Base-by-base conservation (phyloP, 2,888 invertebrate genomes). In the Amorpha juglandis region DNA sequence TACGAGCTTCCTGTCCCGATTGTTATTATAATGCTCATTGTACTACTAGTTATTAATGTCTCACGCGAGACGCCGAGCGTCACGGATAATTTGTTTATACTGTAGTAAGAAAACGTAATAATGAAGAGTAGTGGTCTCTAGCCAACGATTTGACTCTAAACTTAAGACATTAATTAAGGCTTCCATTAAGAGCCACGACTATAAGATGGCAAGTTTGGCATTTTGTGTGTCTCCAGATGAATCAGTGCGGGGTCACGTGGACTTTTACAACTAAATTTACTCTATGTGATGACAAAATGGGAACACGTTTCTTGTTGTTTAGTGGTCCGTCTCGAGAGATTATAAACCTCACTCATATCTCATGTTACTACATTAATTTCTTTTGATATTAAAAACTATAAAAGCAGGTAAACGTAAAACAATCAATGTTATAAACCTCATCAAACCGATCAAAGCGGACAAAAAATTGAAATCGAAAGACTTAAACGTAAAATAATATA, bases 21-120 rank as follows among this genome's bases (percentile, higher is more conserved):
- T 90, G 89, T 90, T 84, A 89, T 89, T 90, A 81, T 89, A 89
- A 90, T 86, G 73, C 79, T 74, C 82, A 84, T 87, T 89, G 88
- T 88, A 88, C 84, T 88, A 88, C 86, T 78, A 85, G 87, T 84
- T 90, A 91, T 91, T 90, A 91, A 87, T 85, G 88, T 89, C 86
- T 74, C 80, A 74, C 76, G 72, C 69, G 80, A 83, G 79, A 81
- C 74, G 73, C 70, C 68, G 76, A 78, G 74, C 79, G 85, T 85
- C 82, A 84, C 80, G 79, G 80, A 74, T 82, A 84, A 87, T 87
- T 81, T 35, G 33, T 66, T 58, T 63, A 53, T 67, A 42, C 52
- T 47, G 35, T 63, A 67, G 19, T 63, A 67, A 67, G 64, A 70
- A 67, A 66, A 64, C 70, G 65, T 72, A 75, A 72, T 83, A 83